phyloP scores from a whole-genome alignment of 1,140 invertebrate genomes.

The Agrypnia vestita region DNA sequence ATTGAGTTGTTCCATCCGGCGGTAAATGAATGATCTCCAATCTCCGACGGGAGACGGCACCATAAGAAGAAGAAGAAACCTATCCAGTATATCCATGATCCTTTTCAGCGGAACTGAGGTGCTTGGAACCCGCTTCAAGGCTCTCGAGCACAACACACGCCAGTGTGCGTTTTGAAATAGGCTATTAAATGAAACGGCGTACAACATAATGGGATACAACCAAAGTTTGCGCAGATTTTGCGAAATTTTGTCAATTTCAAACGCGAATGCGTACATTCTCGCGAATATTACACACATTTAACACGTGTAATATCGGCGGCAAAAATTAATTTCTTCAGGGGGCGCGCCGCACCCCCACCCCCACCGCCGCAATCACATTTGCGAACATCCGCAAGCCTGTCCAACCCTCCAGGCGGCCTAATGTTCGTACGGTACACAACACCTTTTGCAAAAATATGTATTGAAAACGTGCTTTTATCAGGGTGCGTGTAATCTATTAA shows the following conservation, averaged over 20 bases:
- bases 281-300: neutral
- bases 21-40: no score
- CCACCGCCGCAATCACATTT: slow-evolving; percentile 16
- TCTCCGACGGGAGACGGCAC: no score
- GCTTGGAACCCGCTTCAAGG: neutral
- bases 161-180: slow-evolving; percentile 24
- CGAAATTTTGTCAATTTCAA: slow-evolving; percentile 16
- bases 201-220: slow-evolving; percentile 20
- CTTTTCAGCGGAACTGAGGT: no score
- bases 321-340: slow-evolving; percentile 25
- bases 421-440: no score
- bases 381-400: slow-evolving; percentile 1
- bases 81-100: no score
- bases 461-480: no score
- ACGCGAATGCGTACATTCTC: neutral
- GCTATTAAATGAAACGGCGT: slow-evolving; percentile 34
- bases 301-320: slow-evolving; percentile 6
- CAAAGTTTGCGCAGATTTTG: slow-evolving; percentile 16
- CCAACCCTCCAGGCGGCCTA: neutral
- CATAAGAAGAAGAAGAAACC: no score
- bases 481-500: no score
- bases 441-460: no score
- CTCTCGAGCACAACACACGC: neutral
- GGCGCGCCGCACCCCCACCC: neutral
- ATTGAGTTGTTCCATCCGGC: no score